phyloP scores from a whole-genome alignment of 2,113 vertebrate species.

The Tenebrosternarchus preto region DNA sequence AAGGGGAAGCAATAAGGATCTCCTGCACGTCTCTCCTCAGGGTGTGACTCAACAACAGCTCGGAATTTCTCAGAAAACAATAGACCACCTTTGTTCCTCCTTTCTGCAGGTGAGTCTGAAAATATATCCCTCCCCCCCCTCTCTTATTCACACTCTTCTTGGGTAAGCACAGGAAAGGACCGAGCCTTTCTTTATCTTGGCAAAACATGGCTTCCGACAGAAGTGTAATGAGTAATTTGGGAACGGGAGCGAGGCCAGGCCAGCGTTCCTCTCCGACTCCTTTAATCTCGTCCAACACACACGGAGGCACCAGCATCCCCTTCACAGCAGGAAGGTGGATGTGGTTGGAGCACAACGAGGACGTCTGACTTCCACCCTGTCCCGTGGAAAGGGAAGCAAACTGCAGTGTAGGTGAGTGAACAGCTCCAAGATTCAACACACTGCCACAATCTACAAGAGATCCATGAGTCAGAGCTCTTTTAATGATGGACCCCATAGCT shows the following conservation, averaged over 20 bases:
- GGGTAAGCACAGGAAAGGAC: constrained; percentile 59
- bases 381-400: constrained; percentile 56
- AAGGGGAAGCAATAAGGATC: constrained; percentile 33
- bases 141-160: constrained; percentile 8
- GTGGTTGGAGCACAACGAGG: constrained; percentile 57
- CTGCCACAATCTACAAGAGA: neutral
- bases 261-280: constrained; percentile 55
- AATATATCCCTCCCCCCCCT: neutral
- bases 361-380: constrained; percentile 66
- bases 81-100: constrained; percentile 22
- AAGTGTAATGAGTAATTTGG: constrained; percentile 71
- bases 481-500: too few relatives aligned
- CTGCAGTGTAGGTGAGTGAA: constrained; percentile 44
- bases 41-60: constrained; percentile 28
- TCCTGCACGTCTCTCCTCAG: neutral
- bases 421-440: neutral
- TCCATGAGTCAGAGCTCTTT: neutral
- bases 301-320: constrained; percentile 50
- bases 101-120: neutral
- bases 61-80: constrained; percentile 37
- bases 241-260: constrained; percentile 61
- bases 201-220: constrained; percentile 64
- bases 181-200: constrained; percentile 62
- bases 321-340: constrained; percentile 62
- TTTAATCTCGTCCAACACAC: constrained; percentile 66